Base-by-base conservation (phyloP, 2,797 vertebrate species). In the Oreochromis grahami region DNA sequence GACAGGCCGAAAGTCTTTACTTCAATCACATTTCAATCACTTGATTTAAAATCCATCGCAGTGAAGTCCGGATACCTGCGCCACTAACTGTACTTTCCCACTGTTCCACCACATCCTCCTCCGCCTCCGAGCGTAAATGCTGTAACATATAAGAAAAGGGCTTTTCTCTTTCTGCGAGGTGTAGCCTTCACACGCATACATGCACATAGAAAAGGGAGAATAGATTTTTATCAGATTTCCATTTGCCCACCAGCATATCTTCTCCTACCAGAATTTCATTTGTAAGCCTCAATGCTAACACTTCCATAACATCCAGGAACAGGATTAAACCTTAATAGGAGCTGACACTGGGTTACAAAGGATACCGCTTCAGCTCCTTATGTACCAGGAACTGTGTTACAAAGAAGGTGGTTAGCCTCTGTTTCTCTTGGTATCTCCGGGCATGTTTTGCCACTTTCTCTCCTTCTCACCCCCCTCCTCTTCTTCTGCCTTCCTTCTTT, bases 321-420 rank as follows among this genome's bases (percentile, higher is more conserved):
- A n/a, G 90, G 88, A 86, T 93, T 89, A 90, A 90, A 90, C 36
- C 77, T 72, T 90, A 91, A 94, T 87, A 48, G 82, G 74, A 92
- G 52, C 52, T 77, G 90, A 90, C 87, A 86, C 52, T 55, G 78
- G 55, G 82, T 72, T 84, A 82, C 79, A 86, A 88, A 87, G 85
- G 89, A 91, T 86, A 36, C 84, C 10, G 86, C 84, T 79, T 55
- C 79, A n/a, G 79, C 82, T 87, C 80, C 82, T 84, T 79, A 79
- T 84, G 84, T 86, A 84, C 81, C 81, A 3, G 45, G 84, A 76
- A 34, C 72, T 60, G 63, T 50, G 83, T 82, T 87, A 89, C 74
- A 85, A 78, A 88, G 77, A 84, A 76, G 87, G 74, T 80, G 87
- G 83, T 89, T 89, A 87, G 89, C 84, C 80, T 87, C 87, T 81